A percentile compares a stretch with the other conserved stretches of the same genome.
Conservation (phyloP, 2,113 vertebrate genomes). For the Bucco capensis region DNA sequence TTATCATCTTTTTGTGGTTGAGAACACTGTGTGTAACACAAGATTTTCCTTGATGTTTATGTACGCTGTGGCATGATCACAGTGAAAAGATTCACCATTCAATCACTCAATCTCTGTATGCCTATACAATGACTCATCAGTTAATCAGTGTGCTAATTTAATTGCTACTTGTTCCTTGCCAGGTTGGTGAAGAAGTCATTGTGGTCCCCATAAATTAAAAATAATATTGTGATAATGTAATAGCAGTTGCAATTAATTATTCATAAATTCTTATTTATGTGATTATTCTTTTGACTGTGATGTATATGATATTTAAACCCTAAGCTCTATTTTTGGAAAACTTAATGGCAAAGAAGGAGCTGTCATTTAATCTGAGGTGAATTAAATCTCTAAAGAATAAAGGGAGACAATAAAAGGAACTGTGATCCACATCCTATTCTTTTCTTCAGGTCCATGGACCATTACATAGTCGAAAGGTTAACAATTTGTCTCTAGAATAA, state of each 20-base stretch:
- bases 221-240: constrained; percentile 49
- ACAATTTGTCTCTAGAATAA: constrained; percentile 21
- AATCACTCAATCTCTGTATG: neutral
- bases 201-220: constrained; percentile 54
- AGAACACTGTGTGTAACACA: neutral
- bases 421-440: neutral
- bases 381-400: neutral
- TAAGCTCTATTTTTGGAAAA: constrained; percentile 55
- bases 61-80: neutral
- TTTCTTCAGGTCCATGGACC: neutral
- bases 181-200: constrained; percentile 1
- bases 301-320: constrained; percentile 55
- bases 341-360: neutral
- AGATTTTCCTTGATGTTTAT: neutral
- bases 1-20: neutral
- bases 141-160: constrained; percentile 16
- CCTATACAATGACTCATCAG: neutral
- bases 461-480: constrained; percentile 9
- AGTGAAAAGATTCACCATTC: neutral
- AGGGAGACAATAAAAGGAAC: neutral
- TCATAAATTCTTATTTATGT: constrained; percentile 72
- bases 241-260: constrained; percentile 63
- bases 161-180: constrained; percentile 10
- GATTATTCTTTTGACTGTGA: constrained; percentile 64
- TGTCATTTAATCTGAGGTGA: neutral